phyloP scores from a whole-genome alignment of 1,140 invertebrate species.

The Amphibalanus amphitrite region DNA sequence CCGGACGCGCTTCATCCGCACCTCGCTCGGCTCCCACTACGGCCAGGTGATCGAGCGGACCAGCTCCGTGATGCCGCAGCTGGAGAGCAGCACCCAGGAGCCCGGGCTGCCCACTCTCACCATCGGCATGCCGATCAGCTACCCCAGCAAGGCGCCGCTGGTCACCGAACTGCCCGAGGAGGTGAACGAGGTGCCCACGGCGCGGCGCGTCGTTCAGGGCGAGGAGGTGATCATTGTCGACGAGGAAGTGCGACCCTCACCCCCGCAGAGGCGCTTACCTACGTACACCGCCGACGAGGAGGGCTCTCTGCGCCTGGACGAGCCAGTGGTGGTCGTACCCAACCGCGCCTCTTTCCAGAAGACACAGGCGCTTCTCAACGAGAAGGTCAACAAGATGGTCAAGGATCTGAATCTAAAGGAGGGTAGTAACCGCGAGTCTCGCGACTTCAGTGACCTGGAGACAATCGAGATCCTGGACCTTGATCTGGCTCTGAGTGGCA shows the following conservation, averaged over 20 bases:
- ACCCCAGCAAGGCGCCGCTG: neutral
- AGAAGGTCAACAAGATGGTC: neutral
- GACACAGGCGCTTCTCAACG: neutral
- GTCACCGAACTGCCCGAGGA: neutral
- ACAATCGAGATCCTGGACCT: conserved; percentile 3
- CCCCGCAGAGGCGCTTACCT: conserved; percentile 7
- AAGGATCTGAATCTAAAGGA: neutral
- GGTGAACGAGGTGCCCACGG: neutral
- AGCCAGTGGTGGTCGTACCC: conserved; percentile 14
- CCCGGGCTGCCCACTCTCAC: conserved; percentile 52
- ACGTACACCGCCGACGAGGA: conserved; percentile 17
- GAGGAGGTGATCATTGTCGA: conserved; percentile 10
- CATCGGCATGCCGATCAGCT: neutral
- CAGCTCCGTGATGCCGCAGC: conserved; percentile 23
- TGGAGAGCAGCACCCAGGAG: neutral
- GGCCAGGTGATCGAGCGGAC: conserved; percentile 22
- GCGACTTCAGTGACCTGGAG: neutral
- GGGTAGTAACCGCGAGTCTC: neutral
- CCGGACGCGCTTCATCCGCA: conserved; percentile 26
- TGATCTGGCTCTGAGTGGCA: conserved; percentile 12
- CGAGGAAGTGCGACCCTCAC: neutral
- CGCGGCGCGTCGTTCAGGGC: conserved; percentile 7
- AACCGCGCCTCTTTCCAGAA: neutral
- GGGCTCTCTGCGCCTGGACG: conserved; percentile 18
- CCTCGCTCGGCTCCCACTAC: conserved; percentile 28